Percentiles rank a stretch among this genome's conserved stretches.
These are phyloP conservation scores for Camponotus fellah DNA, from an alignment of 2,888 invertebrate species.

Conservation along the genomic window DNA sequence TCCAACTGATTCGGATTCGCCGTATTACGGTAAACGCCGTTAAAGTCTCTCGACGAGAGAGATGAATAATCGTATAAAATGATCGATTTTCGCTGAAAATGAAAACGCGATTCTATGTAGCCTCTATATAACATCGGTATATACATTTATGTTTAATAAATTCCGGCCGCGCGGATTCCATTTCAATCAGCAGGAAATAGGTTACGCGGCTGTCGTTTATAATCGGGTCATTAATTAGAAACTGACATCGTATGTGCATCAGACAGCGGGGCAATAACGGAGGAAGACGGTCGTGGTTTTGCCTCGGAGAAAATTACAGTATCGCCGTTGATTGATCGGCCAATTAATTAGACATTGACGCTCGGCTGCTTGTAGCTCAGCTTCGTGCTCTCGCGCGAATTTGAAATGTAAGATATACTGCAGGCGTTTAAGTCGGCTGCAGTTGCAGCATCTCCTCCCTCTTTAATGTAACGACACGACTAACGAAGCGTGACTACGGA, in stretches of 20 bases:
- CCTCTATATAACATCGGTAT: neutral
- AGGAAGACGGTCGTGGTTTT: slow-evolving; percentile 43
- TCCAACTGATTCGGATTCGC: slow-evolving; percentile 30
- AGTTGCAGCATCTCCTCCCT: slow-evolving; percentile 26
- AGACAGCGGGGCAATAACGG: slow-evolving; percentile 50
- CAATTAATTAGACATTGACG: slow-evolving; percentile 56
- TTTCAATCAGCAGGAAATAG: slow-evolving; percentile 45
- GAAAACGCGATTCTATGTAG: neutral
- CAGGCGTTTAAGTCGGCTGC: slow-evolving; percentile 49
- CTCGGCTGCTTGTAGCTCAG: slow-evolving; percentile 16
- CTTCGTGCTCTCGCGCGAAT: slow-evolving; percentile 35
- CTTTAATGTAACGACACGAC: slow-evolving; percentile 49
- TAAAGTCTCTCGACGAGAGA: neutral
- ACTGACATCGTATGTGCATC: slow-evolving; percentile 51
- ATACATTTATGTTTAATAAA: neutral
- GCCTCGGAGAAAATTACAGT: slow-evolving; percentile 48
- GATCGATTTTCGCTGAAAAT: neutral
- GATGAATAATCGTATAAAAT: neutral
- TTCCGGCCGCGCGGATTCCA: neutral
- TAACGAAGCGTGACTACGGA: slow-evolving; percentile 60
- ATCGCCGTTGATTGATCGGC: slow-evolving; percentile 55
- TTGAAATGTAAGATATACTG: slow-evolving; percentile 52
- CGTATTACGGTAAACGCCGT: neutral
- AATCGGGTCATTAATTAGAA: slow-evolving; percentile 53
- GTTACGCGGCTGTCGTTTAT: slow-evolving; percentile 40